Evolutionary conservation across 2,888 invertebrate genomes (phyloP).

Genomic region (Drosophila ustulata): DNA sequence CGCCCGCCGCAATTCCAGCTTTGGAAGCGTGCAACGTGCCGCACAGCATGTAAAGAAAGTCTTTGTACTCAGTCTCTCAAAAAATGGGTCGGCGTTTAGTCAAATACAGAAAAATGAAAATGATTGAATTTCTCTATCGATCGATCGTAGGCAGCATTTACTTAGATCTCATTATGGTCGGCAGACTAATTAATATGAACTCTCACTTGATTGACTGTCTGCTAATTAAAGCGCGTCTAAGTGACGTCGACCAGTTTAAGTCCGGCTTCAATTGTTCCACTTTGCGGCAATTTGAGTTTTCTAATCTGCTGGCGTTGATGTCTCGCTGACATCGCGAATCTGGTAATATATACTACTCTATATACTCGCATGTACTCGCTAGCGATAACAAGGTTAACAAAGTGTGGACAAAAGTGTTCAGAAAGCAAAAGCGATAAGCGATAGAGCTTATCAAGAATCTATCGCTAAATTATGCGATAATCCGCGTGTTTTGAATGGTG

Average conservation of each 20-base stretch:
- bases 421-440: conserved; percentile 31
- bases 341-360: conserved; percentile 1
- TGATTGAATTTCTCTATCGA: conserved; percentile 58
- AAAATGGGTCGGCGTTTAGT: conserved; percentile 62
- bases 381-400: conserved; percentile 9
- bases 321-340: not conserved
- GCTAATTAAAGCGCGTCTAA: conserved; percentile 46
- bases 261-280: conserved; percentile 76
- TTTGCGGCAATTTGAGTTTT: conserved; percentile 52
- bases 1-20: conserved; percentile 41
- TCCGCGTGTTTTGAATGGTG: conserved; percentile 15
- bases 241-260: conserved; percentile 51
- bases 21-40: conserved; percentile 44
- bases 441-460: conserved; percentile 9
- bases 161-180: conserved; percentile 55
- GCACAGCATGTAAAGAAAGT: conserved; percentile 60
- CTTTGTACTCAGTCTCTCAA: not conserved
- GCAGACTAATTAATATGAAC: conserved; percentile 62
- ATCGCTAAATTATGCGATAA: conserved; percentile 31
- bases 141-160: conserved; percentile 12
- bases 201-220: conserved; percentile 65
- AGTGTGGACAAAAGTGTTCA: conserved; percentile 11
- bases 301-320: conserved; percentile 21
- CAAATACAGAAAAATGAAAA: conserved; percentile 33
- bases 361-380: not conserved